Evolutionary conservation across 1,140 invertebrate genomes (phyloP).

Genomic region (Lordiphosa mommai): DNA sequence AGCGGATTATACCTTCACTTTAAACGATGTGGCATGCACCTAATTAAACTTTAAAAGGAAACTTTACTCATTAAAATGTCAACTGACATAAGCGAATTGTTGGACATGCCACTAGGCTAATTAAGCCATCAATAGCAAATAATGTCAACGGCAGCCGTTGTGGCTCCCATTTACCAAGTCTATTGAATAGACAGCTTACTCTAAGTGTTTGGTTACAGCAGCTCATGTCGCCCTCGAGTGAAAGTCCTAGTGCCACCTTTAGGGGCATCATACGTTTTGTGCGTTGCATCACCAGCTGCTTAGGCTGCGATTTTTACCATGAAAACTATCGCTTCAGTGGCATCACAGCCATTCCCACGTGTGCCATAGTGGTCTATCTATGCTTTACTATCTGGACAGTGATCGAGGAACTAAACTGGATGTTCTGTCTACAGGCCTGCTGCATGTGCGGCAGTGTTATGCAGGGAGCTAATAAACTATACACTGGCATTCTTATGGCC

Average conservation of each 20-base stretch:
- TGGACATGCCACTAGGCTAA: conserved; percentile 37
- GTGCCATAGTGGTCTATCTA: conserved; percentile 11
- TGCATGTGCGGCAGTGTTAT: conserved; percentile 31
- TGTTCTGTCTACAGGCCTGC: conserved; percentile 23
- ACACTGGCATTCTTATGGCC: not conserved
- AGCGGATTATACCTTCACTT: not conserved
- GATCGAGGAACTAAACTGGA: conserved; percentile 18
- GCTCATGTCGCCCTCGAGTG: not conserved
- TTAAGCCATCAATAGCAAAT: conserved; percentile 41
- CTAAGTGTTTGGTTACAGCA: not conserved
- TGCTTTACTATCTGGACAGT: conserved; percentile 28
- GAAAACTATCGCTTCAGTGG: conserved; percentile 28
- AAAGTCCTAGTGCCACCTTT: conserved; percentile 4
- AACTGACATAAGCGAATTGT: not conserved
- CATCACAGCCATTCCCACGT: conserved; percentile 8
- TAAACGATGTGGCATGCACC: conserved; percentile 46
- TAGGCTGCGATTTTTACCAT: conserved; percentile 32
- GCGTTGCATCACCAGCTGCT: not conserved
- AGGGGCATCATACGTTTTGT: conserved; percentile 21
- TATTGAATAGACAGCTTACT: not conserved
- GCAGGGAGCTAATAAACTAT: conserved; percentile 31
- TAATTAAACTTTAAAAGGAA: conserved; percentile 52
- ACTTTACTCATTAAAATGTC: conserved; percentile 60
- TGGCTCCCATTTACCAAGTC: conserved; percentile 1
- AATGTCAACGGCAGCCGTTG: conserved; percentile 30